Evolutionary conservation across 1,140 invertebrate species (phyloP), one percentile per base, ranked within the genome.

Genomic region (Leptopilina clavipes): DNA sequence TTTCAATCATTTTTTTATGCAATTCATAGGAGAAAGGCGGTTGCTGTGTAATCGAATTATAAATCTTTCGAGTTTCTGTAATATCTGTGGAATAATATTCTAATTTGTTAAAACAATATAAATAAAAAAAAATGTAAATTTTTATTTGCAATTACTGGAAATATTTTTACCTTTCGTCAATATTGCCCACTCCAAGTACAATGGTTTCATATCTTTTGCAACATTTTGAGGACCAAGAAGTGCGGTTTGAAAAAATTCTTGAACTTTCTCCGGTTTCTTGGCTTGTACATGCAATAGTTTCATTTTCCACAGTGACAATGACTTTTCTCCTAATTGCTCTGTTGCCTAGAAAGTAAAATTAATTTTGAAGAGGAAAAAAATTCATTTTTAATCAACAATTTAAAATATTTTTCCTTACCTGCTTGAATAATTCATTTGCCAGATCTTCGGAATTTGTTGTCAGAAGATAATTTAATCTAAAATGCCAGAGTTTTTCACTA

Each of bases 1-100:
- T 74, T 52, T 89, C 81, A 0, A 87, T 85, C 92, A 93, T 92
- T 77, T 90, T 91, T 48, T 86, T 86, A 76, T 93, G 92, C 6
- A 93, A 81, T 37, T 91, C 88, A 31, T 92, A 75, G 76, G 86
- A 89, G 18, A 88, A 87, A 2, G 91, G 91, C 40, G 90, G 89
- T 73, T 86, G 81, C 9, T 86, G 75, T 40, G 86, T 83, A 1
- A 92, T 76, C 19, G 78, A 74, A 31, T 87, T 79, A 76, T 93
- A 93, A 9, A 86, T 74, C 75, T 88, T 84, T 18, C 92, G 87
- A 17, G 91, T 89, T 17, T 79, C 82, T 70, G 85, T 76, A 37
- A 92, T 91, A 52, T 87, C 91, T 88, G 48, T 75, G 25, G 75
- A 71, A 85, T 75, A 79, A 37, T 72, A 54, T 71, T 40, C 5